Conservation (phyloP, 2,888 invertebrate species). For the Melinopterus prodromus region DNA sequence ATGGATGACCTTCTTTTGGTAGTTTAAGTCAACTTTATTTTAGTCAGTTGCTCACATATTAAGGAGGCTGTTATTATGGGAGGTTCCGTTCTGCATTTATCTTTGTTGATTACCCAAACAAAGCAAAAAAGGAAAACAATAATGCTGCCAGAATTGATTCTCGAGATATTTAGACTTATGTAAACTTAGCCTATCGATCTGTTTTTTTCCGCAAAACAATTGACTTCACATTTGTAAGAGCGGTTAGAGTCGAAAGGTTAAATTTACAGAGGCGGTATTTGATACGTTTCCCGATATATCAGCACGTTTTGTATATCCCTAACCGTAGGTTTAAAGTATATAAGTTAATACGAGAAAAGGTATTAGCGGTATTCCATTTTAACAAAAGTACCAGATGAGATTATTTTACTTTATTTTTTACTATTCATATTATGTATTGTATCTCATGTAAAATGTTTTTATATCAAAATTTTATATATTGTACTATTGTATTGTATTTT, state of each 20-base stretch:
- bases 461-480: neutral
- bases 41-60: constrained; percentile 10
- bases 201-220: neutral
- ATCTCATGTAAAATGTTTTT: neutral
- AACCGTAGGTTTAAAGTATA: neutral
- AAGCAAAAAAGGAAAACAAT: neutral
- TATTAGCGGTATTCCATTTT: neutral
- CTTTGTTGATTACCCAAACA: neutral
- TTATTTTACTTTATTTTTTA: neutral
- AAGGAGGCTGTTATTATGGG: constrained; percentile 5
- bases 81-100: neutral
- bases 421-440: neutral
- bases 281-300: neutral
- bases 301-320: neutral
- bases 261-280: neutral
- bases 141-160: neutral
- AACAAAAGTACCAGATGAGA: neutral
- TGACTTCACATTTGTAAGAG: neutral
- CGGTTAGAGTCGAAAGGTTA: neutral
- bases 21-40: constrained; percentile 30
- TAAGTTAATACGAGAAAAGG: neutral
- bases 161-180: neutral
- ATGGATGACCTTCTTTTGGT: constrained; percentile 28
- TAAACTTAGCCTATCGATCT: neutral
- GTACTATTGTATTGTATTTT: neutral